A percentile compares a stretch with the other conserved stretches of the same genome.
phyloP scores from a whole-genome alignment of 2,113 vertebrate genomes.

The Tachysurus fulvidraco region DNA sequence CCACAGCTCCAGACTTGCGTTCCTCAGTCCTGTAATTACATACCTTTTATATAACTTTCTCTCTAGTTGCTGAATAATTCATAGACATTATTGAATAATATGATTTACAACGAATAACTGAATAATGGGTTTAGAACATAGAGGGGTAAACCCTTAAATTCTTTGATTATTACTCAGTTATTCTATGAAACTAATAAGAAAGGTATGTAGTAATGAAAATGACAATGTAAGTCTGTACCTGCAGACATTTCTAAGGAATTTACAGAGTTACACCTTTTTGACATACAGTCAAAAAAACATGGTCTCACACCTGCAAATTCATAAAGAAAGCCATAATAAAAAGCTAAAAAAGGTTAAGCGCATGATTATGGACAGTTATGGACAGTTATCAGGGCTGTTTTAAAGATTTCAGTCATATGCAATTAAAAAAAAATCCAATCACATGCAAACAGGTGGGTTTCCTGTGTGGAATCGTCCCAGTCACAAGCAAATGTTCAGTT shows the following conservation, averaged over 20 bases:
- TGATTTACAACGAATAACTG: slow-evolving; percentile 19
- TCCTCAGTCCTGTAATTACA: slow-evolving; percentile 13
- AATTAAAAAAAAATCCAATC: not conserved
- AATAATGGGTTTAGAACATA: slow-evolving; percentile 1
- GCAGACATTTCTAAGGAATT: not conserved
- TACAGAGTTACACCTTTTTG: not conserved
- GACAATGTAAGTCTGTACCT: not conserved
- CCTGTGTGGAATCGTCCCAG: slow-evolving; percentile 6
- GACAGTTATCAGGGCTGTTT: not conserved
- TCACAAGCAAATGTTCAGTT: not conserved
- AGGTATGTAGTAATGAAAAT: slow-evolving; percentile 17
- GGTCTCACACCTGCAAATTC: not conserved
- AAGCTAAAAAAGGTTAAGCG: not conserved
- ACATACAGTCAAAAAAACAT: not conserved
- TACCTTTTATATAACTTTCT: slow-evolving; percentile 17
- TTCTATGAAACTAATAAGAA: not conserved
- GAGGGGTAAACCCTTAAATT: not conserved
- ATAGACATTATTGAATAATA: slow-evolving; percentile 6
- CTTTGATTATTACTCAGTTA: not conserved
- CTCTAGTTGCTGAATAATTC: slow-evolving; percentile 12
- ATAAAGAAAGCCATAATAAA: not conserved
- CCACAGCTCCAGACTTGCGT: not conserved
- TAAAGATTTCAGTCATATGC: not conserved
- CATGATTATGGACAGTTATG: not conserved
- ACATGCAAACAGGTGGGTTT: not conserved